Base-by-base conservation (phyloP, 1,140 invertebrate genomes). In the Aphidius gifuensis region DNA sequence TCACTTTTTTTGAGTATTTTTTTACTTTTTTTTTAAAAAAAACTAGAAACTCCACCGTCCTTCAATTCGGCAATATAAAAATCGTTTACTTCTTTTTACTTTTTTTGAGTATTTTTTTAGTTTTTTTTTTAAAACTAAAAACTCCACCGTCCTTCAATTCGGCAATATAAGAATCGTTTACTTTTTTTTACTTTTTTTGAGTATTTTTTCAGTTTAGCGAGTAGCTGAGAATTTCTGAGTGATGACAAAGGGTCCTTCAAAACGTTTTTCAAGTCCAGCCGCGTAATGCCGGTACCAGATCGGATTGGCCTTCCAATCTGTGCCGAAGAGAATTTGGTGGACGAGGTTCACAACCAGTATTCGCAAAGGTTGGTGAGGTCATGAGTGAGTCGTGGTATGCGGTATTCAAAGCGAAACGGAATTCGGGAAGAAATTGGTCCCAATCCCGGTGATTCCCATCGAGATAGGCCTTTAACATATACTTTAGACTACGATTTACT, bases 351-450 rank as follows among this genome's bases (percentile, higher is more conserved):
- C 61, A 55, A 1, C 75, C 77, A 43, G 74, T 75, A 7, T 63
- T 78, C 6, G 80, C 53, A 53, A 74, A 72, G 5, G 79, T 74
- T 1, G 81, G 77, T 1, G 78, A 82, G 5, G 69, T 62, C 9
- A 68, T 58, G 63, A 74, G 51, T 6, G 68, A 63, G 6, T 40
- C 47, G 57, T 70, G 67, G 3, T 56, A 9, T 2, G 73, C 75
- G 3, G 77, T 76, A 56, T 82, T 81, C 59, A 80, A 72, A 0
- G 78, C 79, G 46, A 74, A 74, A 9, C 70, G 69, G 21, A 78
- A 66, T 57, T 72, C 67, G 6, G 57, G 62, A 1, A 80, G 49
- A 59, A 70, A 49, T 7, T 61, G 7, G 58, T 78, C 75, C 79
- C 78, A 82, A 39, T 65, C 60, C 7, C 69, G 60, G 44, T 83